phyloP scores from a whole-genome alignment of 1,140 invertebrate genomes.

The Phymastichus coffea region DNA sequence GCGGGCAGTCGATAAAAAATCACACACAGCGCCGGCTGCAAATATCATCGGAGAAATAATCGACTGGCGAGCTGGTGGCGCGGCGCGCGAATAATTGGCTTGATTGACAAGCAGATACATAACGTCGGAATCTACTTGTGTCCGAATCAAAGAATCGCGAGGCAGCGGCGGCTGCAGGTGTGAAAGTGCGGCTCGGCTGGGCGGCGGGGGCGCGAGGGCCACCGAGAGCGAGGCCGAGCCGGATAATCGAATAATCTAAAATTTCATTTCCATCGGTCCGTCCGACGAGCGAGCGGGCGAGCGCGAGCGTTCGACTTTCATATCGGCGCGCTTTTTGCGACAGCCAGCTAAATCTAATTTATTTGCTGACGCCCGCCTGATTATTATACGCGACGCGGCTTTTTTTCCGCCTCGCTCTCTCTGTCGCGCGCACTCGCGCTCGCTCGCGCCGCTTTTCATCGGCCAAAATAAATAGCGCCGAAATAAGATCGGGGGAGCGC shows the following conservation, averaged over 20 bases:
- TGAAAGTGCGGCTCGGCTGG: too few species aligned
- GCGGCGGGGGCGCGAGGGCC: too few species aligned
- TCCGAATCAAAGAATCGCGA: too few species aligned
- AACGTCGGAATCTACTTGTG: too few species aligned
- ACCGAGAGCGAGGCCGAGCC: too few species aligned
- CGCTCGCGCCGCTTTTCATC: slow-evolving; percentile 1
- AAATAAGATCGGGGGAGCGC: slow-evolving; percentile 9
- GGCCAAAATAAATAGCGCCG: slow-evolving; percentile 5
- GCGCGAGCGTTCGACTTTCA: slow-evolving; percentile 51
- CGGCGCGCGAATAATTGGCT: too few species aligned
- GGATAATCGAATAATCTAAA: slow-evolving; percentile 57
- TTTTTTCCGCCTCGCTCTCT: neutral
- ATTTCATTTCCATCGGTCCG: slow-evolving; percentile 57
- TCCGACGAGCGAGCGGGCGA: slow-evolving; percentile 35
- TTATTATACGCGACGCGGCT: neutral
- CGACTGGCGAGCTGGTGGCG: too few species aligned
- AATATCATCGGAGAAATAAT: too few species aligned
- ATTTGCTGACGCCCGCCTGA: slow-evolving; percentile 42
- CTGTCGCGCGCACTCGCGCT: neutral
- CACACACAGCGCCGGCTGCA: too few species aligned
- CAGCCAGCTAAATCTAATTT: slow-evolving; percentile 56
- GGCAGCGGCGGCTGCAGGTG: slow-evolving; percentile 26
- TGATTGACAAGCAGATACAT: too few species aligned
- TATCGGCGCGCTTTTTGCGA: slow-evolving; percentile 56
- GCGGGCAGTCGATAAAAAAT: slow-evolving; percentile 18